These are phyloP conservation scores for Saturnia japonica DNA, from an alignment of 2,888 invertebrate species.

Conservation along the genomic window DNA sequence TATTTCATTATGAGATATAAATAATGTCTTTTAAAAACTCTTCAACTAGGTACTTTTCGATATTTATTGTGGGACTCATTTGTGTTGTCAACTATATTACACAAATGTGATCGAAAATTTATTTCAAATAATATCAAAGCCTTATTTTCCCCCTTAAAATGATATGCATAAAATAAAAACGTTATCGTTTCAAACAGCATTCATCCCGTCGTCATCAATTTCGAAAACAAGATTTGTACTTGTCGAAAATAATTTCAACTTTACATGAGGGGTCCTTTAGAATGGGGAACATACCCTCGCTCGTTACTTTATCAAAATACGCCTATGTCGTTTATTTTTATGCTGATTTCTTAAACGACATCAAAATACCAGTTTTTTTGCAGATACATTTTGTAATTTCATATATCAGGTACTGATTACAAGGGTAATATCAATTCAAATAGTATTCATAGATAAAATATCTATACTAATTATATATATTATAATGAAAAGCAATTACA, in stretches of 20 bases:
- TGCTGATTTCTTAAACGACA: conserved; percentile 67
- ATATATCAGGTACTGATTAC: background rate
- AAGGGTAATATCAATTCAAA: background rate
- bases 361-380: background rate
- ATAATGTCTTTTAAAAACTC: too few relatives aligned
- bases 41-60: too few relatives aligned
- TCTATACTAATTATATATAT: too few relatives aligned
- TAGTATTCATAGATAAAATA: background rate
- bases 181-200: conserved; percentile 26
- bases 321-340: conserved; percentile 56
- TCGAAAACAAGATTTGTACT: conserved; percentile 57
- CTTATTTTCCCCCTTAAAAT: background rate
- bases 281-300: conserved; percentile 54
- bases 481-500: background rate
- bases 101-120: too few relatives aligned
- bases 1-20: too few relatives aligned
- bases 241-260: conserved; percentile 65
- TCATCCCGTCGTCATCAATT: conserved; percentile 48
- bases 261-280: conserved; percentile 52
- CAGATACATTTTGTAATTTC: background rate
- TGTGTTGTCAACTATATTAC: too few relatives aligned
- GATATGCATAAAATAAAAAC: conserved; percentile 33
- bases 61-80: too few relatives aligned
- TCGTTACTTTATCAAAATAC: conserved; percentile 66
- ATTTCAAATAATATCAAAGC: background rate